Evolutionary conservation across 64 coral and sea anemone genomes (phyloP), one percentile per base, ranked within the genome.

Genomic region (Pocillopora damicornis): DNA sequence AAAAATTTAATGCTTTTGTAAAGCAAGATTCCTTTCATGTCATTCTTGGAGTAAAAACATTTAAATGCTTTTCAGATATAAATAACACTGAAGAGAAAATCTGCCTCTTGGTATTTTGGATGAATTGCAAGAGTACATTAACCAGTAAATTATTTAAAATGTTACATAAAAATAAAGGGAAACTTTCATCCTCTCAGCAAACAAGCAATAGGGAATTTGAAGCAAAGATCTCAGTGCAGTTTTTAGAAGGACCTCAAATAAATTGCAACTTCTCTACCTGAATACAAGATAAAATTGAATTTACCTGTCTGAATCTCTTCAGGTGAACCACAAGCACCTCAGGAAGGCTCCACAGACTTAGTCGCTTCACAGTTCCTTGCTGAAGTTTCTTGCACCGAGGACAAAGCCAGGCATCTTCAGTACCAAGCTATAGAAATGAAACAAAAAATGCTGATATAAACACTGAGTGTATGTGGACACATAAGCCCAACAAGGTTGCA

Each of bases 321-420:
- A 98, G 75, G 80, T 98, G 95, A 62, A 98, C 86, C 18, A 98
- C 87, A 37, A 98, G 83, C 18, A 98, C 95, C 25, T 98, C 95
- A n/a, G 95, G 95, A n/a, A 98, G 88, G 17, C 88, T 82, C 91
- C 92, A 94, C 15, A 98, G 80, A 35, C 92, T 93, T 22, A 98
- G 75, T 13, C 80, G 82, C 42, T 98, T 98, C 23, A 98, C 86
- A 67, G 95, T 94, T 63, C 92, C 95, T 78, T 98, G 95, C 34
- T 98, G 95, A 20, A 79, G 79, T 68, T 93, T 93, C 76, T 98
- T 93, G 60, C 95, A 98, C 42, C 85, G 82, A 60, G 95, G 95
- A 74, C 95, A 98, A 72, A 91, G 89, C 95, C 95, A 98, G 59
- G 95, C 95, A 91, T 98, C 95, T 65, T 94, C 95, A 78, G 82